Evolutionary conservation across 2,113 vertebrate genomes (phyloP), one percentile per base, ranked within the genome.

Genomic region (Grammatotria lemairii): DNA sequence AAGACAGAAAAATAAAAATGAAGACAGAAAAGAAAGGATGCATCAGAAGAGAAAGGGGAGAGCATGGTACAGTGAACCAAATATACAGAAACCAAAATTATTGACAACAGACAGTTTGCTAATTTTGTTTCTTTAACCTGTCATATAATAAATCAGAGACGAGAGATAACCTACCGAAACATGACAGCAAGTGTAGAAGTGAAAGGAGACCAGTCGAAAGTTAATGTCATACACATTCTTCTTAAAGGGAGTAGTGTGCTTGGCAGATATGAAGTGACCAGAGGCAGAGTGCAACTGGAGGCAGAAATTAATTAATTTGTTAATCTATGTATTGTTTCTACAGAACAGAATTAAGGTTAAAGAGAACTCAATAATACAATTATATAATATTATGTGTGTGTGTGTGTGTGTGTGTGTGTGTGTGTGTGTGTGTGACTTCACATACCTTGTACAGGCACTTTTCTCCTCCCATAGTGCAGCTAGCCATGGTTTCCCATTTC

Each of bases 211-310:
- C 70, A 97, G 91, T 31, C 92, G 90, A 89, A 97, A 96, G 91
- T 88, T 95, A 88, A 97, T 92, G 84, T 96, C 90, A 1, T 96
- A 94, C 38, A 95, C 91, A 7, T 89, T 53, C 26, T 78, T 92
- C 73, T 84, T 87, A 8, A 93, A 80, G 26, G 95, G 95, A 8
- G 87, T 91, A 2, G 85, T 95, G 91, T 96, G 96, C 88, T 96
- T 95, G 79, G 96, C 97, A 26, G 94, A 35, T 55, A 97, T 97
- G 19, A 97, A 97, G 92, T 97, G 96, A 68, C 92, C 78, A 3
- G 94, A 95, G 60, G 96, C 94, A 23, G 96, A 96, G 78, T 94
- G 92, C 23, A 97, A 92, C 96, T 97, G 83, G 5, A 70, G 57
- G 85, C 14, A 81, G 5, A 83, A 4, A 73, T n/a, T 12, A 12